Percentiles rank a stretch among this genome's conserved stretches.
Conservation (phyloP, 2,113 vertebrate genomes). For the Corythoichthys intestinalis region DNA sequence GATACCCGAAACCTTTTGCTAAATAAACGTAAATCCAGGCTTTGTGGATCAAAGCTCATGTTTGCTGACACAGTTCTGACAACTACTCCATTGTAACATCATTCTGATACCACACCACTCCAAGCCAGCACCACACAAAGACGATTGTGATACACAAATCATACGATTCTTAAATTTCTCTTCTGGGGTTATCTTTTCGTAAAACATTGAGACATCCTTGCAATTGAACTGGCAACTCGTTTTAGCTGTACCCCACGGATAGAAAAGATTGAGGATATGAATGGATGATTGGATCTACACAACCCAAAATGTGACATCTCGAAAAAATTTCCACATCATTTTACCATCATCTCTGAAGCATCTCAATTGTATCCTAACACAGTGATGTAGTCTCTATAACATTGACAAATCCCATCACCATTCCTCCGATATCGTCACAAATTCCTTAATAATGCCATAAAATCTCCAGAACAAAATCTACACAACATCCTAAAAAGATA, state of each 20-base stretch:
- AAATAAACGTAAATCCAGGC: slow-evolving; percentile 53
- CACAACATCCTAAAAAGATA: too few species aligned
- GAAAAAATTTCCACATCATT: not conserved
- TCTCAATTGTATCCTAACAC: too few species aligned
- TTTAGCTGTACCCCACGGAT: too few species aligned
- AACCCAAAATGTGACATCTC: not conserved
- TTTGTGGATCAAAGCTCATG: slow-evolving; percentile 60
- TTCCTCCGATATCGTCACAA: not conserved
- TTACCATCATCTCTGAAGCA: not conserved
- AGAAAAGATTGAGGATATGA: too few species aligned
- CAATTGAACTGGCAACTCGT: too few species aligned
- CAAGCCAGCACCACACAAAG: not conserved
- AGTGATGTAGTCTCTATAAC: too few species aligned
- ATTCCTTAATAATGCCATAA: not conserved
- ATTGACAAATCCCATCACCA: not conserved
- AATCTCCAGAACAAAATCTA: too few species aligned
- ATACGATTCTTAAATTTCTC: not conserved
- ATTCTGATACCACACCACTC: not conserved
- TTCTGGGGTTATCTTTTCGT: not conserved
- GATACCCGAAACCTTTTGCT: not conserved
- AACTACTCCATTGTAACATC: not conserved
- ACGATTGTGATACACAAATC: not conserved
- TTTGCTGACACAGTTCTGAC: slow-evolving; percentile 58
- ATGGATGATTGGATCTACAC: not conserved
- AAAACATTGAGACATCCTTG: not conserved